These are phyloP conservation scores for Limonius californicus DNA, from an alignment of 1,140 invertebrate species.

Conservation along the genomic window DNA sequence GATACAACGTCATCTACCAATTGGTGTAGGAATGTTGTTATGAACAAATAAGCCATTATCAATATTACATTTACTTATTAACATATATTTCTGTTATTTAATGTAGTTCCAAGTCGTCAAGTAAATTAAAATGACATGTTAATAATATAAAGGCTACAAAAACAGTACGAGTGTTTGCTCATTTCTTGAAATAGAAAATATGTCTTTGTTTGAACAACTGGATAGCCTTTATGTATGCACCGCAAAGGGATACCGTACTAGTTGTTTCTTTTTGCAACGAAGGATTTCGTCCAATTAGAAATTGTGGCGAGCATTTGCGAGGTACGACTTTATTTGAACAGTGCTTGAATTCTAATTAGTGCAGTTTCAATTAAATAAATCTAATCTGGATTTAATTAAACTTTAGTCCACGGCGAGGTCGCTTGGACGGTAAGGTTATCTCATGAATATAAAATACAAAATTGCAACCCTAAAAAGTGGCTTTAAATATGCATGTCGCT, in stretches of 20 bases:
- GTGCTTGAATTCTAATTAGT: slow-evolving; percentile 14
- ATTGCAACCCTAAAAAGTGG: slow-evolving; percentile 3
- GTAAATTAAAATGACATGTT: too few species aligned
- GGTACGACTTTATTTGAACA: slow-evolving; percentile 8
- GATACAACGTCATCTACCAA: too few species aligned
- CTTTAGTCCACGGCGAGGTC: not conserved
- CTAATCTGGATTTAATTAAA: slow-evolving; percentile 13
- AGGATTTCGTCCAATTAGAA: not conserved
- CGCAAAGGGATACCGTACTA: not conserved
- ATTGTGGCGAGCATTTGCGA: slow-evolving; percentile 3
- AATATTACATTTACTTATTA: too few species aligned
- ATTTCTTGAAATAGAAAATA: too few species aligned
- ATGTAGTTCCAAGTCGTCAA: too few species aligned
- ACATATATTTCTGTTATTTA: too few species aligned
- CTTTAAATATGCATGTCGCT: slow-evolving; percentile 8
- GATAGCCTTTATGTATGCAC: too few species aligned
- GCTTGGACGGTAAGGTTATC: slow-evolving; percentile 2
- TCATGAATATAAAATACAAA: slow-evolving; percentile 15
- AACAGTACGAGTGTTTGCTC: too few species aligned
- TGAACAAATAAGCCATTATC: too few species aligned
- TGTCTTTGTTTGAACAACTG: too few species aligned
- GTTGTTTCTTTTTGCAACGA: not conserved
- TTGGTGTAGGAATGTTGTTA: too few species aligned
- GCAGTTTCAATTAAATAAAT: slow-evolving; percentile 15
- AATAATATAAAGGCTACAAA: too few species aligned